A percentile compares a stretch with the other conserved stretches of the same genome.
Conservation (phyloP, 1,140 invertebrate genomes). For the Drosophila rufa region DNA sequence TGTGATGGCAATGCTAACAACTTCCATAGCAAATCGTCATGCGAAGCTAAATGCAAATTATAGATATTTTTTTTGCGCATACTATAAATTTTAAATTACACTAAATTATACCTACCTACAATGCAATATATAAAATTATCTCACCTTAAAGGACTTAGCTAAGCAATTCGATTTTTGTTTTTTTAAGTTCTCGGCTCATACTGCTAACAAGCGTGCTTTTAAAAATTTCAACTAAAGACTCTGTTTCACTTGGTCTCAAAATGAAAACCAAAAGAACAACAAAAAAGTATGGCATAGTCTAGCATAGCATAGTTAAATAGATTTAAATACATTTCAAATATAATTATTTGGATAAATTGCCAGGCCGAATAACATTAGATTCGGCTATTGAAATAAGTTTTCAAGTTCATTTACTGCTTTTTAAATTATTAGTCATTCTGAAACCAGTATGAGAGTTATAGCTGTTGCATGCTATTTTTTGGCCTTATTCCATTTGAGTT, state of each 20-base stretch:
- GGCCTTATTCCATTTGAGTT: too few relatives aligned
- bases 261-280: slow-evolving; percentile 1
- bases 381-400: background rate
- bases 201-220: slow-evolving; percentile 4
- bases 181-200: background rate
- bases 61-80: too few relatives aligned
- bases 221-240: slow-evolving; percentile 3
- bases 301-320: too few relatives aligned
- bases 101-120: too few relatives aligned
- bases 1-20: too few relatives aligned
- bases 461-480: too few relatives aligned
- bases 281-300: slow-evolving; percentile 52
- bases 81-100: too few relatives aligned
- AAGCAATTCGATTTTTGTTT: background rate
- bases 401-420: too few relatives aligned
- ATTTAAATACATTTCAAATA: background rate
- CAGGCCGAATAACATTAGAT: background rate
- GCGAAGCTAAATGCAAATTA: too few relatives aligned
- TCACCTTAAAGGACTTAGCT: background rate
- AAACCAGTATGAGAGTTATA: too few relatives aligned
- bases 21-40: too few relatives aligned
- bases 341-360: background rate
- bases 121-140: background rate
- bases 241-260: background rate
- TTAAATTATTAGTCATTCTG: too few relatives aligned